phyloP scores from a whole-genome alignment of 2,113 vertebrate species.

The Caretta caretta region DNA sequence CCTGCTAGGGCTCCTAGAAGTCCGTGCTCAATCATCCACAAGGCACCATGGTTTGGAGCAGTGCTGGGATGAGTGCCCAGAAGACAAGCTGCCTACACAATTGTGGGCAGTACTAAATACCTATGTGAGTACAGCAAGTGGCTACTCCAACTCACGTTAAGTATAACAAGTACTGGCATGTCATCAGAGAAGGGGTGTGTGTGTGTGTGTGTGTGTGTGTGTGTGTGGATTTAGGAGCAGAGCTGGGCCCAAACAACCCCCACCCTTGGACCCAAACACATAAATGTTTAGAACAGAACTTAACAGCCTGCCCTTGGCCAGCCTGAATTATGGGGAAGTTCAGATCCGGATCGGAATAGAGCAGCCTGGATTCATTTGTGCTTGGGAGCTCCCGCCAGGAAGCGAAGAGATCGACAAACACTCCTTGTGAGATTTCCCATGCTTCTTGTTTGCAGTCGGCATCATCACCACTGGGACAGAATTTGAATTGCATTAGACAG shows the following conservation, averaged over 20 bases:
- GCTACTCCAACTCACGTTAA: not conserved
- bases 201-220: not conserved
- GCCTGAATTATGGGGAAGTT: not conserved
- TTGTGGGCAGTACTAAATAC: not conserved
- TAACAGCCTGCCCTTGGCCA: not conserved
- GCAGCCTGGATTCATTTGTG: not conserved
- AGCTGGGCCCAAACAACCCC: not conserved
- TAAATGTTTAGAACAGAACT: not conserved
- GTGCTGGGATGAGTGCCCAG: not conserved
- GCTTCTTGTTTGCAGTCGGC: not conserved
- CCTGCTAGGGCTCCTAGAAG: not conserved
- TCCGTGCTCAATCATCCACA: not conserved
- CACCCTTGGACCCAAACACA: not conserved
- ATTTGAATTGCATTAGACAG: not conserved
- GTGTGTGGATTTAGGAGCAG: not conserved
- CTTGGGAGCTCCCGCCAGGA: not conserved
- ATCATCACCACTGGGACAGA: not conserved
- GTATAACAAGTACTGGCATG: not conserved
- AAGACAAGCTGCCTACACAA: not conserved
- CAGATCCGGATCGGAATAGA: not conserved
- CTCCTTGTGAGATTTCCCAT: not conserved
- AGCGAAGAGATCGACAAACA: not conserved
- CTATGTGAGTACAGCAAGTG: not conserved
- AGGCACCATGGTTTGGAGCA: not conserved
- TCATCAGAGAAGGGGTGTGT: not conserved